These are phyloP conservation scores for Myotis brandtii DNA, from an alignment of 2,113 vertebrate species.

Conservation along the genomic window DNA sequence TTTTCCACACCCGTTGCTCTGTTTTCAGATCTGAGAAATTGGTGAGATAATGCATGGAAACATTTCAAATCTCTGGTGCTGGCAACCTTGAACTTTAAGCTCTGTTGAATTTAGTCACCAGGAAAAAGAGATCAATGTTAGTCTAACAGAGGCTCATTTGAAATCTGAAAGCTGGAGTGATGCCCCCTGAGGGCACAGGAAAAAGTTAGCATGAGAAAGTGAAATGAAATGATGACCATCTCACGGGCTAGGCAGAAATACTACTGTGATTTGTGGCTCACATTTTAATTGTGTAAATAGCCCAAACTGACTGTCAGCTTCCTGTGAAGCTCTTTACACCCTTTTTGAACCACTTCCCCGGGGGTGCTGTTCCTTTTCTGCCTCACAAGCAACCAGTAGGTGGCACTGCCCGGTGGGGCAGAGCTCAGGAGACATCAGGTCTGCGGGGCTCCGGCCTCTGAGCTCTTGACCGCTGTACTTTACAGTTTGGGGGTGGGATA, in stretches of 20 bases:
- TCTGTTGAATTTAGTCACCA: background rate
- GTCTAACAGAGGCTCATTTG: background rate
- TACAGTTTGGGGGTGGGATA: background rate
- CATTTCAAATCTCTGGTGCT: background rate
- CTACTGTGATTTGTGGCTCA: background rate
- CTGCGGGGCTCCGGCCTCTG: background rate
- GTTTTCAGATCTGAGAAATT: conserved; percentile 20
- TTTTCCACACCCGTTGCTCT: background rate
- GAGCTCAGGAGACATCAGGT: background rate
- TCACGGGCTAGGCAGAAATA: background rate
- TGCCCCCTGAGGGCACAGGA: background rate
- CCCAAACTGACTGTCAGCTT: background rate
- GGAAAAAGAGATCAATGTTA: conserved; percentile 4
- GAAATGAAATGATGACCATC: background rate
- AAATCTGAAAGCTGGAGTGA: background rate
- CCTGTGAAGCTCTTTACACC: background rate
- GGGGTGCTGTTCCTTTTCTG: background rate
- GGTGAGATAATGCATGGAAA: background rate
- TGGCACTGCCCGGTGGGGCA: background rate
- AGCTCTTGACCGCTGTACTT: background rate
- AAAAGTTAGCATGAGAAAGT: background rate
- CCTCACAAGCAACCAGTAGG: background rate
- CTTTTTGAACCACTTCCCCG: background rate
- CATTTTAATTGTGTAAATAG: background rate
- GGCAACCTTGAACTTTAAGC: background rate